phyloP scores from a whole-genome alignment of 64 coral and sea anemone species.

The Porites australiensis region DNA sequence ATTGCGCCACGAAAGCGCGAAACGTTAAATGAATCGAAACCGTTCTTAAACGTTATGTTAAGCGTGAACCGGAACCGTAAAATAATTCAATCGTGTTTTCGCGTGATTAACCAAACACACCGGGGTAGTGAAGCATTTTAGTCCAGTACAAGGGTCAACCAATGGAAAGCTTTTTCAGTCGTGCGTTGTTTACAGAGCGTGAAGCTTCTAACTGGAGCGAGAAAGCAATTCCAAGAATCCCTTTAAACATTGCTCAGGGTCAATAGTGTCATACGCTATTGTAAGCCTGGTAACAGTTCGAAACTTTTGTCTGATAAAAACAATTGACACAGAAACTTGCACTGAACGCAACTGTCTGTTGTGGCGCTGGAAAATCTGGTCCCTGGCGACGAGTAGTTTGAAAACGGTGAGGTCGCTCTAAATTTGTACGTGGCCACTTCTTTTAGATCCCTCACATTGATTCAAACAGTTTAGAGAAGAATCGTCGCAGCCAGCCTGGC shows the following conservation, averaged over 20 bases:
- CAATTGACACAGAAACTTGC: background rate
- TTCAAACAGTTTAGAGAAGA: no score
- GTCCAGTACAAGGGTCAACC: background rate
- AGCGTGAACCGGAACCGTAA: background rate
- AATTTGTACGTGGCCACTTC: no score
- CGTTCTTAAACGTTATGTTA: background rate
- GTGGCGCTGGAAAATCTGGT: no score
- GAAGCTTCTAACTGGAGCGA: background rate
- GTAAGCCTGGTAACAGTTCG: background rate
- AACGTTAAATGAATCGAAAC: background rate
- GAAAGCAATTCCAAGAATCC: constrained; percentile 35
- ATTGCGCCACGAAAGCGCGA: background rate
- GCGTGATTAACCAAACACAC: background rate
- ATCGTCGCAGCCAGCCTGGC: background rate
- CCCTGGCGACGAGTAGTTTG: background rate
- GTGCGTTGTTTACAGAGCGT: background rate
- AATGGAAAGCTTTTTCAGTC: background rate
- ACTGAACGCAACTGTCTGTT: no score
- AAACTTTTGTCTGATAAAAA: background rate
- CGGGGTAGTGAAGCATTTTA: constrained; percentile 10
- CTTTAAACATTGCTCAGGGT: background rate
- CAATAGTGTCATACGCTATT: constrained; percentile 8
- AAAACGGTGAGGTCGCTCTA: no score
- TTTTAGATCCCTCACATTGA: no score
- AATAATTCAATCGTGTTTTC: background rate